Evolutionary conservation across 2,888 invertebrate genomes (phyloP).

Genomic region (Dinocampus coccinellae): DNA sequence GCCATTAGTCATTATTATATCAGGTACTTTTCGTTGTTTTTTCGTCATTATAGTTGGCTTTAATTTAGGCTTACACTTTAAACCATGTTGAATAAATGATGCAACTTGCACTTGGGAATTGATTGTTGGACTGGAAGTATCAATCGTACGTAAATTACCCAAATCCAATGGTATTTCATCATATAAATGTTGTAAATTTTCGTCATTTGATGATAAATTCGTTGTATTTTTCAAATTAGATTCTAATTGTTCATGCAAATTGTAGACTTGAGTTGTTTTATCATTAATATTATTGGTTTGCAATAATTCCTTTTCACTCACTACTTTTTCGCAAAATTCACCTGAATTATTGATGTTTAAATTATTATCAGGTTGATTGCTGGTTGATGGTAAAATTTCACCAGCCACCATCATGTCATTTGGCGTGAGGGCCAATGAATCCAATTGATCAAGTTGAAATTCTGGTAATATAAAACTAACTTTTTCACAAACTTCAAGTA

Average conservation of each 20-base stretch:
- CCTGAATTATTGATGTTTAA: slow-evolving; percentile 11
- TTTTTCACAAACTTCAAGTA: slow-evolving; percentile 58
- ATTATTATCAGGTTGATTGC: slow-evolving; percentile 38
- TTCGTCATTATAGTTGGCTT: slow-evolving; percentile 42
- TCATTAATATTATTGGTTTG: slow-evolving; percentile 31
- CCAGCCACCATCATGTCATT: slow-evolving; percentile 62
- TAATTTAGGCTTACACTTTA: slow-evolving; percentile 20
- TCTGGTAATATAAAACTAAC: slow-evolving; percentile 60
- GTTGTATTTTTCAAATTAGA: slow-evolving; percentile 38
- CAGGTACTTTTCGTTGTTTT: slow-evolving; percentile 39
- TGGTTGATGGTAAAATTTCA: slow-evolving; percentile 59
- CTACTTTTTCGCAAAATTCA: slow-evolving; percentile 17
- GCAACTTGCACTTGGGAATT: background rate
- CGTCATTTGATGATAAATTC: slow-evolving; percentile 49
- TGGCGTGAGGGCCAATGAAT: slow-evolving; percentile 55
- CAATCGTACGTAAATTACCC: slow-evolving; percentile 2
- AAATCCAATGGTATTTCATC: slow-evolving; percentile 17
- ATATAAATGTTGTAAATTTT: slow-evolving; percentile 15
- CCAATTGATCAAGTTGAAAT: slow-evolving; percentile 61
- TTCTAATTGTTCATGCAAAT: slow-evolving; percentile 31
- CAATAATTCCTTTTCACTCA: background rate
- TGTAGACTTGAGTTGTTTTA: slow-evolving; percentile 41
- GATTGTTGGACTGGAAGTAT: slow-evolving; percentile 10
- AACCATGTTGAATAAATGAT: background rate
- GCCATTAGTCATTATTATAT: slow-evolving; percentile 37